These are phyloP conservation scores for Aricia artaxerxes DNA, from an alignment of 2,888 invertebrate species.

Conservation along the genomic window DNA sequence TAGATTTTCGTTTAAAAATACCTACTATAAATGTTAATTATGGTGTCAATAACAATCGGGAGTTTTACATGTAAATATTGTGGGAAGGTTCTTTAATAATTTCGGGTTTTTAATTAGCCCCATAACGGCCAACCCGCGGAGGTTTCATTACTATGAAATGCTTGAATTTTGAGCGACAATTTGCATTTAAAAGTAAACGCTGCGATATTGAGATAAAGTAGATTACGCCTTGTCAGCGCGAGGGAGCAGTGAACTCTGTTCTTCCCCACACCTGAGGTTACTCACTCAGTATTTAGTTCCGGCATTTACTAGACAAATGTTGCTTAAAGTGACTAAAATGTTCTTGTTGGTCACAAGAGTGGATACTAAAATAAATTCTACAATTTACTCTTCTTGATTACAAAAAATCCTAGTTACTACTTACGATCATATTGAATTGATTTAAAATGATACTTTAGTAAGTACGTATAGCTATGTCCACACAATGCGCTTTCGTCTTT, in stretches of 20 bases:
- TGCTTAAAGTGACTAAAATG: constrained; percentile 10
- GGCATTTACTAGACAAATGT: constrained; percentile 58
- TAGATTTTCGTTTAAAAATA: too few species aligned
- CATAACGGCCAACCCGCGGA: background rate
- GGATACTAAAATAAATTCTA: background rate
- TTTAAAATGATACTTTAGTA: too few species aligned
- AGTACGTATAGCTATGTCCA: too few species aligned
- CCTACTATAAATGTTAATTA: too few species aligned
- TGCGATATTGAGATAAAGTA: constrained; percentile 49
- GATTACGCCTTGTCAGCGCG: constrained; percentile 52
- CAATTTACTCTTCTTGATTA: background rate
- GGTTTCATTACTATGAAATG: constrained; percentile 20
- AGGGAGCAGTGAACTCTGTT: constrained; percentile 76
- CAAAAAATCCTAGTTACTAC: background rate
- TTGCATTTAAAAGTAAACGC: constrained; percentile 44
- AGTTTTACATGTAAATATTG: constrained; percentile 29
- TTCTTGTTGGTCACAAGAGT: background rate
- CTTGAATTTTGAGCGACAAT: constrained; percentile 18
- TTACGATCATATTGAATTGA: background rate
- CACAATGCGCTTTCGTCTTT: too few species aligned
- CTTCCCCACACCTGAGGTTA: constrained; percentile 72
- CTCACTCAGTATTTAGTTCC: constrained; percentile 71
- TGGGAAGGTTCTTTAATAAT: background rate
- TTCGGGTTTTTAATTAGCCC: constrained; percentile 13
- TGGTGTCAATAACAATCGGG: background rate